Evolutionary conservation across 2,888 invertebrate genomes (phyloP), one percentile per base, ranked within the genome.

Genomic region (Eledona agricola): DNA sequence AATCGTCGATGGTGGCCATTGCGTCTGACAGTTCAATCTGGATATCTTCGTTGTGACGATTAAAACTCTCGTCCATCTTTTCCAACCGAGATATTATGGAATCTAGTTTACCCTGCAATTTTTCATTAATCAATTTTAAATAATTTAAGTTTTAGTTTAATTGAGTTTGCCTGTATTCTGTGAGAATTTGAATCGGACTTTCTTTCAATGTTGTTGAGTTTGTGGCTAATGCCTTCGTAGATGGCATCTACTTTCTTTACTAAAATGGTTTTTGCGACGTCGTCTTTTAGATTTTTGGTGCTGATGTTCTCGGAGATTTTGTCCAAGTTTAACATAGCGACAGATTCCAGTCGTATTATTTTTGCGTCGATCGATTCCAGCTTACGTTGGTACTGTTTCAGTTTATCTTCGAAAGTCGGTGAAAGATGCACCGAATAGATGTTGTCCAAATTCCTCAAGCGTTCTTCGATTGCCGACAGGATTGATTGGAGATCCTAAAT

Each of bases 351-450:
- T 31, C 77, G 62, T 1, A 71, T 70, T 1, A 79, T 62, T 60
- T 77, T 74, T 12, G 57, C 58, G 45, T 72, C 75, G 12, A 80
- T 67, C 10, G 71, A 70, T 35, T 79, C 79, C 51, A 80, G 64
- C 58, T 77, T 72, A 54, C 77, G 65, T 19, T 72, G 70, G 51
- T 78, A 73, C 51, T 73, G 74, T 47, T 79, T 79, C 19, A 80
- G 63, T 58, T 78, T 72, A 10, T 73, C 65, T 52, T 76, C 74
- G 23, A 77, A 55, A 15, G 75, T 69, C 6, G 74, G 67, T 3
- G 72, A 63, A 35, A 72, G 66, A 45, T 75, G 71, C 58, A 72
- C 66, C 10, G 72, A 68, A 52, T 75, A 73, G 10, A 75, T 55
- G 40, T 63, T 69, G 58, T 77, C 77, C 15, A 78, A 60, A 37